Conservation (phyloP, 37 sponge, comb jelly and placozoan genomes). For the Spongilla lacustris region DNA sequence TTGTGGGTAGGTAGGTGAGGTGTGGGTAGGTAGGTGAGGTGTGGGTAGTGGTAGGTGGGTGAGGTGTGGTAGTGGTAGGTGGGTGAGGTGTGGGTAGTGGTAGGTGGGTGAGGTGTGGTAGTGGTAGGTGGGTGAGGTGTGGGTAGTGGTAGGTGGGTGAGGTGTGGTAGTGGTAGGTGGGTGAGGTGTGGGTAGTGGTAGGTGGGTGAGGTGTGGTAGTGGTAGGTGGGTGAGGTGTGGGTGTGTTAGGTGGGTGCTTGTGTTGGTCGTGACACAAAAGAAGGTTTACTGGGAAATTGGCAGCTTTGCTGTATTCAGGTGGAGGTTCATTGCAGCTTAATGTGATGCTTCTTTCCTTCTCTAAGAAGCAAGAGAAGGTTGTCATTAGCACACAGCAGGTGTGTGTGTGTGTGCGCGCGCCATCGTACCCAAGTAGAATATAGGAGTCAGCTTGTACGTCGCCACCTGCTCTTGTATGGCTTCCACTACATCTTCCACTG, state of each 20-base stretch:
- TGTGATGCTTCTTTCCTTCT: not conserved
- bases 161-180: not conserved
- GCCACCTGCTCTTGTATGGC: conserved; percentile 17
- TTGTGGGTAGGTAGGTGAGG: too few species aligned
- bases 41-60: not conserved
- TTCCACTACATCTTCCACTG: conserved; percentile 29
- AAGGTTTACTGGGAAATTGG: conserved; percentile 46
- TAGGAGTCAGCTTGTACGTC: conserved; percentile 27
- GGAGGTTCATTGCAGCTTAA: conserved; percentile 28
- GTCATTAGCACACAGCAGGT: too few species aligned
- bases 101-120: not conserved
- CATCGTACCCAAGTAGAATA: conserved; percentile 29
- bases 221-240: not conserved
- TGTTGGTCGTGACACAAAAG: not conserved
- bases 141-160: not conserved
- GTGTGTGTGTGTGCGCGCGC: too few species aligned
- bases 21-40: not conserved
- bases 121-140: not conserved
- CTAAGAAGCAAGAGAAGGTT: too few species aligned
- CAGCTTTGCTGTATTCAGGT: conserved; percentile 39
- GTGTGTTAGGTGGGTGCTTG: not conserved
- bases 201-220: not conserved
- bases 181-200: not conserved
- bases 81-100: too few species aligned
- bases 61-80: not conserved